A percentile compares a stretch with the other conserved stretches of the same genome.
Evolutionary conservation across 1,140 invertebrate species (phyloP).

Genomic region (Heliconius hewitsoni): DNA sequence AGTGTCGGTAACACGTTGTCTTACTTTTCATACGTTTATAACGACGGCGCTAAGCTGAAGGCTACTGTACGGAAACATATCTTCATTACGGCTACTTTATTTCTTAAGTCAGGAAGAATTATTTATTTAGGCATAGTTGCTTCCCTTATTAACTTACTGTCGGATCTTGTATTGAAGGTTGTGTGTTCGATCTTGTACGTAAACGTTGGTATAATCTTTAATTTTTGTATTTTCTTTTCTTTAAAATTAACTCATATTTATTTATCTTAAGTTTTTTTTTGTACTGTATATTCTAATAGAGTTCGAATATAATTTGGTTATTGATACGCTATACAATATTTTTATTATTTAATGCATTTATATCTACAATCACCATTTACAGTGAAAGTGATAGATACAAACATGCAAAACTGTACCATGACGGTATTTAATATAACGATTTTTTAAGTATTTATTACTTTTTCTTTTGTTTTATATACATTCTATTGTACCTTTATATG

Average conservation of each 20-base stretch:
- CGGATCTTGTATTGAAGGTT: neutral
- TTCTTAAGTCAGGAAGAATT: constrained; percentile 13
- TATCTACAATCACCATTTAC: too few species aligned
- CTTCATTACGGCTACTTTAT: neutral
- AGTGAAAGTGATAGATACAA: too few species aligned
- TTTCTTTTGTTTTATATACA: too few species aligned
- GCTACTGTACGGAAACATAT: neutral
- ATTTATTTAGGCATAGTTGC: constrained; percentile 5
- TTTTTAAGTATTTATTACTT: too few species aligned
- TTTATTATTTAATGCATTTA: too few species aligned
- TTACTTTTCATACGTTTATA: constrained; percentile 22
- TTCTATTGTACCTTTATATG: too few species aligned
- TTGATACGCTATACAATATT: too few species aligned
- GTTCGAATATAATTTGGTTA: too few species aligned
- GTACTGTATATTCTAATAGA: too few species aligned
- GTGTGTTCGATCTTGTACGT: neutral
- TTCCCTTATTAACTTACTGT: neutral
- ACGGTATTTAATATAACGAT: too few species aligned
- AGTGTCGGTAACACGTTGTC: constrained; percentile 15
- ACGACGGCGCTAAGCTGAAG: neutral
- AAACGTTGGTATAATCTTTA: neutral
- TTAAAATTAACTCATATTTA: neutral
- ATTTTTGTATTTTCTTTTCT: neutral
- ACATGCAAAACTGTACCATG: too few species aligned
- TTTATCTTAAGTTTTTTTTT: neutral